Percentiles rank a stretch among this genome's conserved stretches.
These are phyloP conservation scores for Melipona quadrifasciata DNA, from an alignment of 1,140 invertebrate genomes.

Conservation along the genomic window DNA sequence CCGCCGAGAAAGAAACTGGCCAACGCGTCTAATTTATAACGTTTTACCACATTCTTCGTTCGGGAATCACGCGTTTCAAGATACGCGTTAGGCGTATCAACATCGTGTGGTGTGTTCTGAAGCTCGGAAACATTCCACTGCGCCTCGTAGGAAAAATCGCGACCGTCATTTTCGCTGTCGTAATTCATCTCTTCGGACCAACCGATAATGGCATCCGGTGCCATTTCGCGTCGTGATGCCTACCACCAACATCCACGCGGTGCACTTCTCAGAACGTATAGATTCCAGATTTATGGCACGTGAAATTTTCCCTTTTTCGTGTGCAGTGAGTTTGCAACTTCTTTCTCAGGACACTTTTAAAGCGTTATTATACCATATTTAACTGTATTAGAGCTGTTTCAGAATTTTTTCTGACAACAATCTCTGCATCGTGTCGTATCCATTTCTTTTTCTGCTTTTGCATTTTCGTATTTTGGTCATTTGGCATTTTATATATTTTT, in stretches of 20 bases:
- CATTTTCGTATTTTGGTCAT: too few relatives aligned
- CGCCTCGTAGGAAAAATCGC: neutral
- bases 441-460: too few relatives aligned
- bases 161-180: neutral
- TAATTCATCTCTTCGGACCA: conserved; percentile 12
- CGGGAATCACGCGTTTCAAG: neutral
- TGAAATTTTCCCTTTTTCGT: too few relatives aligned
- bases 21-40: neutral
- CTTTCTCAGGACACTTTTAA: too few relatives aligned
- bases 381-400: too few relatives aligned
- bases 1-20: neutral
- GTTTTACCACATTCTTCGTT: neutral
- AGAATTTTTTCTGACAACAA: too few relatives aligned
- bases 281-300: neutral
- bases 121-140: neutral
- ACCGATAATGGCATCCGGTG: conserved; percentile 5
- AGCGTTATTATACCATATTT: too few relatives aligned
- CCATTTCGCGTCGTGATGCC: neutral
- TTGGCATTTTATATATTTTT: too few relatives aligned
- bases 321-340: too few relatives aligned
- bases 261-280: neutral
- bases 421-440: too few relatives aligned
- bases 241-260: neutral
- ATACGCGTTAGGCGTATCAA: neutral
- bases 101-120: neutral